Base-by-base conservation (phyloP, 2,797 vertebrate species). In the Clarias laeviceps region DNA sequence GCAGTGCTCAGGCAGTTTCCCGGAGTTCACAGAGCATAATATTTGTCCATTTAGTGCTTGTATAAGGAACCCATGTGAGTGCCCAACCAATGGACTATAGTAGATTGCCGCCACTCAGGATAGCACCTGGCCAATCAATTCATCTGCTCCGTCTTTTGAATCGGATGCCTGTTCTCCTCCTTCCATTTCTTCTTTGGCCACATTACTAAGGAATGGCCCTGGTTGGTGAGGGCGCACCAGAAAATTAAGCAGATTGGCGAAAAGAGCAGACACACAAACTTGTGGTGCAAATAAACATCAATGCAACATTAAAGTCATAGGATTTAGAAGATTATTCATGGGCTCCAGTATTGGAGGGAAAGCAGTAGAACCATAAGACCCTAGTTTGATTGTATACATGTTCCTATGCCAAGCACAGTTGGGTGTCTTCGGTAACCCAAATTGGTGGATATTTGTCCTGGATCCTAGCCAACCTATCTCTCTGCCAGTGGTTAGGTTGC, bases 221-320 rank as follows among this genome's bases (percentile, higher is more conserved):
- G 3, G 3, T 40, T 70, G 68, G 68, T 2, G 12, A 40, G n/a
- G n/a, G 6, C 18, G 18, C 18, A 84, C 89, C 88, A 91, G 88
- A 85, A 93, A 93, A 94, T 94, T 90, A 93, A 92, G 86, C 89
- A 90, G 91, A 69, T 94, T 94, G 93, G 89, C 70, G 87, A 89
- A 92, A 85, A 88, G 90, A 91, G 90, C 91, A 89, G 90, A 89
- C 91, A 88, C 88, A 91, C 93, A 91, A 24, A 11, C 22, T 72
- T 45, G 68, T 40, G 3, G 20, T 14, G 22, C 20, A 72, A 70
- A 70, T 40, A 70, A 40, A 37, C 66, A 34, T 8, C 32, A 69
- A 17, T 69, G 34, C 34, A 22, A 69, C 17, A 69, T 69, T 69
- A 66, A 68, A 34, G 32, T 32, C 15, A 5, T 15, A 66, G 27